Evolutionary conservation across 2,113 vertebrate species (phyloP), one percentile per base, ranked within the genome.

Genomic region (Myiagra hebetior): DNA sequence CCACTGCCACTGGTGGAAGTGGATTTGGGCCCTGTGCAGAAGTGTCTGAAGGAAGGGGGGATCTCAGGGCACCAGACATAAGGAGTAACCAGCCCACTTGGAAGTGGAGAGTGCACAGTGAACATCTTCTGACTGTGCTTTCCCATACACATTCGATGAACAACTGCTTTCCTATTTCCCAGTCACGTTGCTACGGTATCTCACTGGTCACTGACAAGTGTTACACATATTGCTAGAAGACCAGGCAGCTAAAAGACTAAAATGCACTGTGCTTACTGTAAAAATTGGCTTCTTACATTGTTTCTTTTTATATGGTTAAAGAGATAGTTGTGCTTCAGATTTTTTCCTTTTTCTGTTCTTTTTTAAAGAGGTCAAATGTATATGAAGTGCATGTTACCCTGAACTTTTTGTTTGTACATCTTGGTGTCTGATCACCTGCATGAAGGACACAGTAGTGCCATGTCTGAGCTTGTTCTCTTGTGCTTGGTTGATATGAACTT

Each of bases 371-470:
- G 85, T 97, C 95, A 90, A 84, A 55, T 97, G 97, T 97, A 89
- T 95, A 91, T 85, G 89, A 95, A 93, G 75, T 97, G 97, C 98
- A 98, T 97, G 98, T 98, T 97, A 95, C 77, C 93, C 96, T 95
- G 91, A 94, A 87, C 84, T 97, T 97, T 98, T 95, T 55, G 87
- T 97, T 98, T 96, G 94, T 98, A 96, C 96, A 95, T 98, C 96
- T 98, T 87, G 95, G n/a, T 94, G 97, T 98, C 97, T 87, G 81
- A 86, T 95, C 97, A 97, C 97, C 96, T 98, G 98, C 98, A 99
- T 98, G 98, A 96, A 98, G 95, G 98, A 98, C 96, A 92, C 96
- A 68, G 90, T 96, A 97, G 96, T 98, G 97, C 88, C 96, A 93
- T 42, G 85, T 98, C 97, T 92, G 94, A 92, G 93, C 96, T 97